Base-by-base conservation (phyloP, 2,113 vertebrate species). In the Montifringilla adamsi region DNA sequence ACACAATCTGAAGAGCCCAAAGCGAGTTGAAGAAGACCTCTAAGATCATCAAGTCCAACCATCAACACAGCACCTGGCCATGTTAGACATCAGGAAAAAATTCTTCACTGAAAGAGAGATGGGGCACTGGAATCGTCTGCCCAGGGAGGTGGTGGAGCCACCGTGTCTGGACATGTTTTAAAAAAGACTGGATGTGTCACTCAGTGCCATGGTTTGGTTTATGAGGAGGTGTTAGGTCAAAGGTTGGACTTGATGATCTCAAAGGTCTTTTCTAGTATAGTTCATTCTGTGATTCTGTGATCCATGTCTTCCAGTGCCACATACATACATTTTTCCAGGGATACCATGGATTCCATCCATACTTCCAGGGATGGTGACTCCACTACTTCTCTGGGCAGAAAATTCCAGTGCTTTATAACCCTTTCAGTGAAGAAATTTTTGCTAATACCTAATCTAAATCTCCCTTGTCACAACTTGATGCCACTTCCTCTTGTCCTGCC, bases 151-250 rank as follows among this genome's bases (percentile, higher is more conserved):
- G 17, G 21, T 37, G 9, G 17, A 73, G 39, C 46, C 33, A 84
- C 17, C 1, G 3, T 37, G 11, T 26, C 33, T 53, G 22, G 17
- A 53, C 5, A 2, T 9, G 27, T 33, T n/a, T 55, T 2, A 27
- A 18, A 31, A 46, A 53, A 33, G 47, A 31, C 13, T 33, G 33
- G 7, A 31, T 37, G 17, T 55, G 59, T 19, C 24, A 53, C 13
- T 43, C 37, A 35, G 47, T n/a, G 39, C 24, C 18, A 23, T 52
- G 27, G 27, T 62, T 49, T 50, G 50, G 58, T 41, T 39, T 22
- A 41, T 62, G 33, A 55, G 22, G 23, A 62, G 20, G 20, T 31
- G 13, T 73, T 63, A 53, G 39, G 27, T 62, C 39, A 53, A 21
- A 53, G 39, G 47, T 11, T 46, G 33, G 14, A 46, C 27, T 55